Conservation (phyloP, 2,888 invertebrate genomes). For the Dynastes grantii region DNA sequence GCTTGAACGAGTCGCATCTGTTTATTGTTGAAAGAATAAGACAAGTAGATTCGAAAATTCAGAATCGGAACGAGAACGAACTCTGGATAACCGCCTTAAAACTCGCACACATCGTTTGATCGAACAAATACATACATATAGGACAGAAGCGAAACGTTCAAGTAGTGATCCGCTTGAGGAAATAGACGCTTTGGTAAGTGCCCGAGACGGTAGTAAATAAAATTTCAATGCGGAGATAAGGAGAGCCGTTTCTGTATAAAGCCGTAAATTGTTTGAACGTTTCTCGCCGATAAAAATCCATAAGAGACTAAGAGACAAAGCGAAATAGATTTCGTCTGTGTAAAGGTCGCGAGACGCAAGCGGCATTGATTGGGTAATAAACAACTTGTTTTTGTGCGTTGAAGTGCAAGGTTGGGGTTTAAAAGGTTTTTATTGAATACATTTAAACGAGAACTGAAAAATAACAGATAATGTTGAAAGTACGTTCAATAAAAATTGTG, state of each 20-base stretch:
- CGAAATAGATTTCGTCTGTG: constrained; percentile 1
- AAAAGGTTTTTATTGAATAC: too few relatives aligned
- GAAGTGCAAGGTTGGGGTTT: too few relatives aligned
- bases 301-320: neutral
- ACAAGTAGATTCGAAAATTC: neutral
- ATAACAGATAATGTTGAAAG: too few relatives aligned
- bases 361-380: neutral
- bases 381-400: neutral
- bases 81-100: neutral
- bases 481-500: too few relatives aligned
- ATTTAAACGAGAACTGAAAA: too few relatives aligned
- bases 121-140: neutral
- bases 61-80: neutral
- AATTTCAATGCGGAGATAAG: neutral
- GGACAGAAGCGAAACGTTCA: neutral
- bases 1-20: constrained; percentile 31
- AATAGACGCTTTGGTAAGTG: constrained; percentile 1
- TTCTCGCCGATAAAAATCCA: neutral
- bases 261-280: constrained; percentile 6
- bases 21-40: constrained; percentile 20
- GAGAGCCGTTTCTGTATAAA: neutral
- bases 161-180: constrained; percentile 9
- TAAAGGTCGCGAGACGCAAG: constrained; percentile 9
- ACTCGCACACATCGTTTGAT: neutral
- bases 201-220: neutral